A percentile compares a stretch with the other conserved stretches of the same genome.
Conservation (phyloP, 2,113 vertebrate genomes). For the Beaufortia kweichowensis region DNA sequence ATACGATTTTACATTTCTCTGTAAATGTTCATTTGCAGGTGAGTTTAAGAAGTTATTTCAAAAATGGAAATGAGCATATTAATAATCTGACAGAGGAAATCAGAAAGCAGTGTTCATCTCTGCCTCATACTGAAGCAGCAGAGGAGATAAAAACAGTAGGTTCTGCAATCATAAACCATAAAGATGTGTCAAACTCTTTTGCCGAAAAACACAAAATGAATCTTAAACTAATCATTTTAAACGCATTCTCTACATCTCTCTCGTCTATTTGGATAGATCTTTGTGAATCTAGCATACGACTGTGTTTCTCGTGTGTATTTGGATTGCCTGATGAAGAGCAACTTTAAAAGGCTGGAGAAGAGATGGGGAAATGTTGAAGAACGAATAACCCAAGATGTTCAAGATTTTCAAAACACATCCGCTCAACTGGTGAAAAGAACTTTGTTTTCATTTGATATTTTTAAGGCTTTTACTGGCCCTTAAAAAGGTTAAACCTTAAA, state of each 20-base stretch:
- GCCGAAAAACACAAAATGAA: background rate
- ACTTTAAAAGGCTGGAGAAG: constrained; percentile 4
- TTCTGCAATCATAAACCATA: background rate
- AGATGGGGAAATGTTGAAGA: constrained; percentile 52
- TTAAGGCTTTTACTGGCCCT: too few relatives aligned
- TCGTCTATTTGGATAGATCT: constrained; percentile 52
- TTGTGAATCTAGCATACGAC: constrained; percentile 53
- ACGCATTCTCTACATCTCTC: background rate
- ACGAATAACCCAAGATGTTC: constrained; percentile 46
- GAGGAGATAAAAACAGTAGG: constrained; percentile 55
- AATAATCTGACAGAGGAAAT: background rate
- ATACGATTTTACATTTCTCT: background rate
- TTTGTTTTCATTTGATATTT: background rate
- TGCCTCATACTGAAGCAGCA: background rate
- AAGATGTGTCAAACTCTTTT: background rate
- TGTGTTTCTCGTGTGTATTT: constrained; percentile 57
- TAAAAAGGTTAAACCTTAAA: too few relatives aligned
- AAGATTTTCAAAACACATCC: constrained; percentile 34
- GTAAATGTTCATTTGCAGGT: constrained; percentile 45
- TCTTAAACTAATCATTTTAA: background rate
- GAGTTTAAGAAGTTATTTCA: constrained; percentile 60
- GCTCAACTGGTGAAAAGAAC: constrained; percentile 50
- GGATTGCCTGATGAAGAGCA: constrained; percentile 49
- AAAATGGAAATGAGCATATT: background rate
- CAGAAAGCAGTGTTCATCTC: constrained; percentile 11